phyloP scores from a whole-genome alignment of 1,140 invertebrate genomes.

The Augochlora pura region DNA sequence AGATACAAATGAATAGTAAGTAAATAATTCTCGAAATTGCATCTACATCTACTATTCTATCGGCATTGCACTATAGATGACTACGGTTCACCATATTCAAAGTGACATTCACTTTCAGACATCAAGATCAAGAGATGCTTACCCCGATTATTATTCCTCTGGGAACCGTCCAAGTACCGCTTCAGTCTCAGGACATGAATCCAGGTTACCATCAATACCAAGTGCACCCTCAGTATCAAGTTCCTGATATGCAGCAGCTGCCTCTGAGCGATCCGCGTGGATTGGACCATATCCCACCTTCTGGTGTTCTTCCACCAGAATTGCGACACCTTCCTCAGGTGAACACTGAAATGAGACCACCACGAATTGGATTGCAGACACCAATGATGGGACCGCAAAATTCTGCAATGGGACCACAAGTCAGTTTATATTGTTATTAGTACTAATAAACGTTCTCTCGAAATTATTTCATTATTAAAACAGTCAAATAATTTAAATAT shows the following conservation, averaged over 20 bases:
- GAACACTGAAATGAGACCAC: conserved; percentile 73
- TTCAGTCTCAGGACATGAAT: conserved; percentile 71
- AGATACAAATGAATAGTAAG: too few relatives aligned
- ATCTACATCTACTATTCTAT: too few relatives aligned
- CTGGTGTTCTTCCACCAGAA: conserved; percentile 67
- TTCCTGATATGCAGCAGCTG: conserved; percentile 74
- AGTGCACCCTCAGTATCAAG: conserved; percentile 74
- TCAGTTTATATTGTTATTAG: background rate
- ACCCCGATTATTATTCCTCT: conserved; percentile 79
- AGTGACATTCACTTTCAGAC: conserved; percentile 54
- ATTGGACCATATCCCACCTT: conserved; percentile 71
- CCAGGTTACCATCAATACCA: conserved; percentile 73
- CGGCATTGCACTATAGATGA: too few relatives aligned
- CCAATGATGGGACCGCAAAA: conserved; percentile 57
- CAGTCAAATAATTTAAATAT: too few relatives aligned
- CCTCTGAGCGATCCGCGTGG: conserved; percentile 72
- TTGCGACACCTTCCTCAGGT: conserved; percentile 72
- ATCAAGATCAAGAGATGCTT: conserved; percentile 74
- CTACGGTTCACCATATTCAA: background rate
- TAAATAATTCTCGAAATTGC: too few relatives aligned
- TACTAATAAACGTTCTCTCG: too few relatives aligned
- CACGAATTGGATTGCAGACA: conserved; percentile 65
- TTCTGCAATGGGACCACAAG: conserved; percentile 49
- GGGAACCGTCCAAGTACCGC: conserved; percentile 76
- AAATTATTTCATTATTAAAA: too few relatives aligned